Base-by-base conservation (phyloP, 2,797 vertebrate genomes). In the Chelonia mydas region DNA sequence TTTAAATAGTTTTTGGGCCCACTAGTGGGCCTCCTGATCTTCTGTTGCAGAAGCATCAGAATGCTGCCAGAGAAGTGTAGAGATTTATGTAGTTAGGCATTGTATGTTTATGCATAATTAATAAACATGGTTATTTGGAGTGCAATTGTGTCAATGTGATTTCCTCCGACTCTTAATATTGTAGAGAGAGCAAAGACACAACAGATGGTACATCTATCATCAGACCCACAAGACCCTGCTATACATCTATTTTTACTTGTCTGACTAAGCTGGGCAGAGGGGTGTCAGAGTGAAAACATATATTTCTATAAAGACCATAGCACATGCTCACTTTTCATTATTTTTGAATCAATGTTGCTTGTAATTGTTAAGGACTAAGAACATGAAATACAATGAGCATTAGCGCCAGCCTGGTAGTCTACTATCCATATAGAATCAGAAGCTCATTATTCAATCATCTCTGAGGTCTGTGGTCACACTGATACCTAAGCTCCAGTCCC, bases 151-250 rank as follows among this genome's bases (percentile, higher is more conserved):
- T 31, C 33, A 85, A n/a, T 55, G 10, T 68, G 16, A n/a, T 84
- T 90, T 89, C 74, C 89, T 47, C 10, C 57, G 17, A 7, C 5
- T 82, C 27, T 3, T 79, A 19, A 61, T 86, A 10, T 28, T 88
- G 11, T 28, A 11, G 21, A 53, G 81, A 81, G 4, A 23, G 23
- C 31, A 94, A 81, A 92, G 72, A 7, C 3, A 11, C 47, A 37
- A 51, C 13, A 65, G 85, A 2, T 11, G 6, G 23, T 23, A 13
- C 74, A 84, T 0, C 13, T 83, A 28, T 81, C 1, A 0, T 51
- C 16, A 53, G 1, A 1, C n/a, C 95, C 45, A 54, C 11, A 45
- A 47, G 25, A 27, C 41, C 12, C 37, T 25, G 41, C 41, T 25
- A 4, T 15, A n/a, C 0, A 1, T 5, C 55, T 17, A 23, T 90